phyloP scores from a whole-genome alignment of 2,113 vertebrate genomes.

The Thunnus thynnus region DNA sequence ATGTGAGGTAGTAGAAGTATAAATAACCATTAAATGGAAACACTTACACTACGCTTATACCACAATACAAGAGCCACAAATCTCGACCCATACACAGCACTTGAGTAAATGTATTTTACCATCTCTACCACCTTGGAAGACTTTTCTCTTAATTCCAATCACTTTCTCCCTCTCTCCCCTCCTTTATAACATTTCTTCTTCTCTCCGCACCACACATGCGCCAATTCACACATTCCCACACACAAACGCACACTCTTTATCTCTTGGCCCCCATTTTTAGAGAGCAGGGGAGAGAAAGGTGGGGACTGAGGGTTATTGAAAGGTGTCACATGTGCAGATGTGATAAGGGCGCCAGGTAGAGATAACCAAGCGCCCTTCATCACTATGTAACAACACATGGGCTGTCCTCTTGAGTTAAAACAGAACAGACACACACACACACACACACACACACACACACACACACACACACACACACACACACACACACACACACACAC shows the following conservation, averaged over 20 bases:
- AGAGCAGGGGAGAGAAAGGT: conserved; percentile 48
- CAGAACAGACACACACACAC: conserved; percentile 44
- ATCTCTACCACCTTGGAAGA: not conserved
- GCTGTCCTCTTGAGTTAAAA: conserved; percentile 69
- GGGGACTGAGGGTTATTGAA: conserved; percentile 71
- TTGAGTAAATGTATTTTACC: too few species aligned
- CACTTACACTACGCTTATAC: too few species aligned
- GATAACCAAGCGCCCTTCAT: conserved; percentile 76
- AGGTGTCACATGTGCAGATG: conserved; percentile 79
- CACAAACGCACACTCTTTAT: conserved; percentile 42
- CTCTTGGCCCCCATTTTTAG: conserved; percentile 32
- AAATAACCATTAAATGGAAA: conserved; percentile 3
- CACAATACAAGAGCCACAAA: too few species aligned
- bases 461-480: conserved; percentile 40
- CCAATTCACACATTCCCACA: not conserved
- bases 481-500: conserved; percentile 41
- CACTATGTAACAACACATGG: conserved; percentile 65
- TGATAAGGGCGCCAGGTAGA: conserved; percentile 74
- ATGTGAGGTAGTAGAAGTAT: not conserved
- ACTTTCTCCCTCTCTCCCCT: not conserved
- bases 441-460: conserved; percentile 42
- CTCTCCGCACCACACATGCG: not conserved
- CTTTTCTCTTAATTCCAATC: conserved; percentile 5
- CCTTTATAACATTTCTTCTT: conserved; percentile 1
- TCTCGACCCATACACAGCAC: too few species aligned